Evolutionary conservation across 53 echinoderm and acorn worm species (phyloP), one percentile per base, ranked within the genome.

Genomic region (Antedon mediterranea): DNA sequence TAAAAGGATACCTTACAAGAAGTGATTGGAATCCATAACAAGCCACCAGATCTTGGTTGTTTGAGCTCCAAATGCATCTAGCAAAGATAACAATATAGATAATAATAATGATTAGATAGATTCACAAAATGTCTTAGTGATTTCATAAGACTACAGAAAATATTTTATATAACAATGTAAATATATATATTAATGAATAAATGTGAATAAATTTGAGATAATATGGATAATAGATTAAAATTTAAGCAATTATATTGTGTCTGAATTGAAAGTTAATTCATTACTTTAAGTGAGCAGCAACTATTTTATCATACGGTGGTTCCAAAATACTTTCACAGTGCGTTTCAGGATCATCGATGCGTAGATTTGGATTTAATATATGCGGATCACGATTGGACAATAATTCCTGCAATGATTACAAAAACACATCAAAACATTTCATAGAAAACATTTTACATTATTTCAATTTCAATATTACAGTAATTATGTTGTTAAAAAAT

Each of bases 1-100:
- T 11, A 30, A 89, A 92, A 97, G 97, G 97, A 97, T 97, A 97
- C 97, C 92, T 92, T 72, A 97, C 91, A 0, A 91, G 92, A 3
- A 97, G 89, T 8, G 89, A 89, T 81, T 97, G 97, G 77, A 85
- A 89, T 4, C 87, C 89, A 79, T 97, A 92, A 14, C 92, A 92
- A 72, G 92, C 92, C 18, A 87, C 79, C 72, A 97, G 92, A 57
- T 97, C 97, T 89, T 97, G 89, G 74, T 92, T 97, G 15, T 92
- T 85, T 28, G 89, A 88, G 86, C 91, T 92, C 92, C 92, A 92
- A 34, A 89, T 90, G 80, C 97, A 89, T 43, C 97, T 97, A 86
- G 28, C 73, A 82, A 9, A 75, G 15, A 82, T 33, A 71, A 70
- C 37, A 37, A 37, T 6, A 37, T n/a, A n/a, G n/a, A n/a, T n/a